Conservation (phyloP, 2,797 vertebrate species). For the Cirrhinus molitorella region DNA sequence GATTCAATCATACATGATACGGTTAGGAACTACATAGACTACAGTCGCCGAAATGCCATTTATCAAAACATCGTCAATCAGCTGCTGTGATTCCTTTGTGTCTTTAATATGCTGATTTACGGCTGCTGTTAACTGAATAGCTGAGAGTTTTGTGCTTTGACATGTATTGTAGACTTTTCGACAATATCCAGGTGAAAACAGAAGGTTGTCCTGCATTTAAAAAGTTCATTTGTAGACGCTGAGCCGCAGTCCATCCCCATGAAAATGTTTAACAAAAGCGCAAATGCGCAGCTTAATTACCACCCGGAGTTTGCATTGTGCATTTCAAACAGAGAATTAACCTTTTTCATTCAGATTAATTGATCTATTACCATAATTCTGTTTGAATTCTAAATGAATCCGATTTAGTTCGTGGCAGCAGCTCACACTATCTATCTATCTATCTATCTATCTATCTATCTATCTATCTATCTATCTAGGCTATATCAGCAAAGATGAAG, state of each 20-base stretch:
- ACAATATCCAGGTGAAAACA: background rate
- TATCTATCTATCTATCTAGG: background rate
- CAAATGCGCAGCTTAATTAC: constrained; percentile 52
- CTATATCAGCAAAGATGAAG: too few species aligned
- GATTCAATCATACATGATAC: background rate
- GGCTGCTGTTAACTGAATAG: background rate
- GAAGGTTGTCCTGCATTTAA: background rate
- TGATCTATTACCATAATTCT: constrained; percentile 61
- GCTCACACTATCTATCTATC: constrained; percentile 1
- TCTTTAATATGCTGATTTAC: constrained; percentile 16
- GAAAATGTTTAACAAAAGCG: constrained; percentile 48
- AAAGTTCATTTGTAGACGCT: background rate
- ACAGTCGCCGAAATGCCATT: background rate
- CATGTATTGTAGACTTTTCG: background rate
- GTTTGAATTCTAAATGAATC: constrained; percentile 61
- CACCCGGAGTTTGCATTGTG: constrained; percentile 56
- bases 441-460: constrained; percentile 1
- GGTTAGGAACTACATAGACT: background rate
- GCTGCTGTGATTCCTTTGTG: constrained; percentile 47
- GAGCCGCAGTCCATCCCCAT: background rate
- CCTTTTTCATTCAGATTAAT: constrained; percentile 63
- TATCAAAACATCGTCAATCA: background rate
- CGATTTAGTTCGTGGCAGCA: constrained; percentile 24
- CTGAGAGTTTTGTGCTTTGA: background rate
- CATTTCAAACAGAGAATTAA: constrained; percentile 60